A percentile compares a stretch with the other conserved stretches of the same genome.
These are phyloP conservation scores for Hippocampus barbouri DNA, from an alignment of 2,113 vertebrate genomes.

Conservation along the genomic window DNA sequence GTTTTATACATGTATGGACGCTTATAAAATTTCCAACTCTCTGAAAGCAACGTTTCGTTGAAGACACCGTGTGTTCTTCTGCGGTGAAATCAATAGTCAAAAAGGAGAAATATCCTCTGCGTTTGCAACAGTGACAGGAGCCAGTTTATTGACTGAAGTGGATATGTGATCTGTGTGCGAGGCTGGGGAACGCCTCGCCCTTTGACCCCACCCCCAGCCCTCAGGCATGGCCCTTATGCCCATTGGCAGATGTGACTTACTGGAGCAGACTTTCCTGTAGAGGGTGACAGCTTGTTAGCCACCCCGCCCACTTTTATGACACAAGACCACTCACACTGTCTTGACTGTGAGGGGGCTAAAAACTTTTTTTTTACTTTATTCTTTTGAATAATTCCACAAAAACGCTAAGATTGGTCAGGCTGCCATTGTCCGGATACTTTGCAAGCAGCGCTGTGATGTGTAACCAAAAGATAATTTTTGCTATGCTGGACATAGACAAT, in stretches of 20 bases:
- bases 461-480: background rate
- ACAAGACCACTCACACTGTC: background rate
- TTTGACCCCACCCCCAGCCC: conserved; percentile 59
- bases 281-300: conserved; percentile 70
- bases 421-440: background rate
- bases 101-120: conserved; percentile 42
- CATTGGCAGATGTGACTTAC: conserved; percentile 68
- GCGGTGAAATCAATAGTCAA: conserved; percentile 35
- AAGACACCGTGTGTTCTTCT: conserved; percentile 39
- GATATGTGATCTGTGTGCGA: conserved; percentile 66
- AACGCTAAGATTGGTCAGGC: background rate
- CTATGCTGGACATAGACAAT: background rate
- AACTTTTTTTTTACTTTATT: background rate
- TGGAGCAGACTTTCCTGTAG: conserved; percentile 62
- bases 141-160: conserved; percentile 62
- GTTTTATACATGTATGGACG: background rate
- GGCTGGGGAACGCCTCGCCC: conserved; percentile 52
- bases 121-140: conserved; percentile 63
- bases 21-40: background rate
- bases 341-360: background rate
- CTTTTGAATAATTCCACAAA: background rate
- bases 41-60: background rate
- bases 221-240: conserved; percentile 57
- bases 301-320: background rate
- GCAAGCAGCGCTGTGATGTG: background rate